Evolutionary conservation across 2,113 vertebrate genomes (phyloP), one percentile per base, ranked within the genome.

Genomic region (Peromyscus polionotus): DNA sequence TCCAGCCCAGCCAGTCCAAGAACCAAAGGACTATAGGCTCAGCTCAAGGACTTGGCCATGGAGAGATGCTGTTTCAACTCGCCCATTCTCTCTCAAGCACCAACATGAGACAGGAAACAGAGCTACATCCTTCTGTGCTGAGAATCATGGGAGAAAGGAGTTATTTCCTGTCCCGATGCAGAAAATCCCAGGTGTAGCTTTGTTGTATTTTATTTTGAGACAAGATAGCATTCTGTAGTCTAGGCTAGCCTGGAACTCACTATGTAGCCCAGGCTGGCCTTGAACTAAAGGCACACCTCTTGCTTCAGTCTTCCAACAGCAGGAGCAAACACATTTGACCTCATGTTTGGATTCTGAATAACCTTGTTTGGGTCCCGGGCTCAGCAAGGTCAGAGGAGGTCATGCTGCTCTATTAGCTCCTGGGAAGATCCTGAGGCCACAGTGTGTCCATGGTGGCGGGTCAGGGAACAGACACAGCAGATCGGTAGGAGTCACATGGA

Each of bases 361-460:
- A 36, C 33, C 59, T 33, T 26, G 48, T 63, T 61, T 7, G 13
- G 59, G 59, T 67, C 59, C 19, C 48, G 39, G 89, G 22, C 33
- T 68, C 3, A 0, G 0, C 2, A 3, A 61, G 61, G 28, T n/a
- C 39, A 28, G 11, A 13, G 11, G 48, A 36, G 31, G 33, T 36
- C 63, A 7, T 51, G 85, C 7, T 4, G 19, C 28, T 26, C 5
- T 33, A 17, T 81, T 3, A 57, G 45, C 12, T 5, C 42, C 26
- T n/a, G 3, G 12, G 54, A 28, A 65, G 45, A 54, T 45, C 85
- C 42, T 54, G 31, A 61, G 87, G 6, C 57, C 68, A 24, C 1
- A 1, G 20, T 28, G 31, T 65, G n/a, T 31, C 39, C 12, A 13
- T 33, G 16, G 13, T 12, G 0, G 13, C 7, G 75, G 57, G 42